Conservation (phyloP, 2,797 vertebrate species). For the Spheniscus humboldti region DNA sequence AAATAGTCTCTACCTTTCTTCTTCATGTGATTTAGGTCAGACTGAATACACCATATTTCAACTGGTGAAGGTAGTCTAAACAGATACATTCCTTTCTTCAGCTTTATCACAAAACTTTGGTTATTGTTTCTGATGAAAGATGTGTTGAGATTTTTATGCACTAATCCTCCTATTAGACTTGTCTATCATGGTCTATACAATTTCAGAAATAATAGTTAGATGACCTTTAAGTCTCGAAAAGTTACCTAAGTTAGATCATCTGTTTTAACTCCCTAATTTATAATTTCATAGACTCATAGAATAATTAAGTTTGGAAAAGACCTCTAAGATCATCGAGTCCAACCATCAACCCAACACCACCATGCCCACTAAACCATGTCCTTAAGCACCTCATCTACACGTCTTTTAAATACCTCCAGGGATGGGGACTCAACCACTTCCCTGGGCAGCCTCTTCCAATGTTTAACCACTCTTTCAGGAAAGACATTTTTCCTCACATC, state of each 20-base stretch:
- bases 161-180: background rate
- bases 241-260: background rate
- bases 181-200: accelerated
- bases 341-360: no score
- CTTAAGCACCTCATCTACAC: no score
- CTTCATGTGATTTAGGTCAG: background rate
- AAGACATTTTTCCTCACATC: no score
- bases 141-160: background rate
- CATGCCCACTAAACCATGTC: no score
- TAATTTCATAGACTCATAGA: background rate
- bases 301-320: no score
- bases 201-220: background rate
- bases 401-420: no score
- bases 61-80: background rate
- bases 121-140: background rate
- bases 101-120: background rate
- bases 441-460: no score
- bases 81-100: background rate
- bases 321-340: no score
- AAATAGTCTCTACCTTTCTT: background rate
- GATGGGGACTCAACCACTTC: no score
- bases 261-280: background rate
- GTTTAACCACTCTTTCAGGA: no score
- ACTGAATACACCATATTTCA: background rate
- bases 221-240: background rate